Evolutionary conservation across 2,113 vertebrate genomes (phyloP).

Genomic region (Poeciliopsis occidentalis): DNA sequence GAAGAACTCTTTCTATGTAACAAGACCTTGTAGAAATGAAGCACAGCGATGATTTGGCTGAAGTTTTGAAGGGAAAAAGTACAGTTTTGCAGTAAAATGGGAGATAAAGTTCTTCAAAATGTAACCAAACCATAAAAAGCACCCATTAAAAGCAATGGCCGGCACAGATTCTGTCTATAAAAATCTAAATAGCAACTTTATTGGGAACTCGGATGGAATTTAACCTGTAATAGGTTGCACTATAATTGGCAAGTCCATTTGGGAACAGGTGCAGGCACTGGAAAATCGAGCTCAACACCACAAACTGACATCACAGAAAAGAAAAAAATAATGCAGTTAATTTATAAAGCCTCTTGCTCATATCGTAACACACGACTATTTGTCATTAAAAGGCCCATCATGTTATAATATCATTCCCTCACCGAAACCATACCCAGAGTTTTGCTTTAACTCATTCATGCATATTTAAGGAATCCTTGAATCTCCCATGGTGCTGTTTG

Average conservation of each 20-base stretch:
- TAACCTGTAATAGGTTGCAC: constrained; percentile 47
- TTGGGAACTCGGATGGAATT: constrained; percentile 29
- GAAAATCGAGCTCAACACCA: constrained; percentile 39
- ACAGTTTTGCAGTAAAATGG: constrained; percentile 29
- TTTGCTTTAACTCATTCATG: too few species aligned
- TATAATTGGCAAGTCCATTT: constrained; percentile 27
- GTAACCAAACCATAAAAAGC: constrained; percentile 39
- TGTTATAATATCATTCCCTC: too few species aligned
- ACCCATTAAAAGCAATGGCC: constrained; percentile 61
- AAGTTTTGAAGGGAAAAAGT: constrained; percentile 12
- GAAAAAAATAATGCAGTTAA: constrained; percentile 34
- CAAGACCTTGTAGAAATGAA: constrained; percentile 35
- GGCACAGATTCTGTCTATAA: constrained; percentile 56
- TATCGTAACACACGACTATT: not conserved
- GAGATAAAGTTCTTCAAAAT: constrained; percentile 38
- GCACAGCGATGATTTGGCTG: constrained; percentile 23
- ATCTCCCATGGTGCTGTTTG: too few species aligned
- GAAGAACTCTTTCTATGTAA: constrained; percentile 50
- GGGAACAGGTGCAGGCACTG: constrained; percentile 33
- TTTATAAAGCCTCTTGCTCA: constrained; percentile 40
- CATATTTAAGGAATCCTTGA: too few species aligned
- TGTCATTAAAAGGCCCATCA: not conserved
- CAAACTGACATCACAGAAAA: constrained; percentile 51
- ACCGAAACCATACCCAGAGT: too few species aligned
- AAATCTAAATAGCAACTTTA: constrained; percentile 56